Evolutionary conservation across 2,797 vertebrate species (phyloP), one percentile per base, ranked within the genome.

Genomic region (Setipinna tenuifilis): DNA sequence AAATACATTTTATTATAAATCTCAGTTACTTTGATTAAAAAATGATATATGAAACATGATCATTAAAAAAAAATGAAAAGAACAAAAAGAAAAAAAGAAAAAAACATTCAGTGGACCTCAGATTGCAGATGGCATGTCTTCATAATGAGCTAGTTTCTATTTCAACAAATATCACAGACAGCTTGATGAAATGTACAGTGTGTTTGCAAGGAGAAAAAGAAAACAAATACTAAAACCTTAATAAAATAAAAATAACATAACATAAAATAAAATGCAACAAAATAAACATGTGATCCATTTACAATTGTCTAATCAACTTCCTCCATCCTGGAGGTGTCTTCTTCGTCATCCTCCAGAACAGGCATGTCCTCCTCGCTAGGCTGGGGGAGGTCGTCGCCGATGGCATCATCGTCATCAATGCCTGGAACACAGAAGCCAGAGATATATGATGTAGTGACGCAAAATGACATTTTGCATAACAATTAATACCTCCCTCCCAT

Each of bases 301-400:
- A 83, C 14, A 84, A 46, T 61, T 12, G 19, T 9, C n/a, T 94
- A 96, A 89, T 96, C 96, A 78, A 96, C 96, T 94, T 96, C 96
- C 87, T 96, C 96, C 96, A 96, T 96, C 92, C 96, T 94, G 85
- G 96, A 96, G 68, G 94, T 93, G 90, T 96, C 95, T 0, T 96
- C 95, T 0, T 96, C 96, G 1, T 96, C 95, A 48, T 95, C 96
- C 86, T 96, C 96, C 87, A 96, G 91, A 82, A 96, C 93, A 17
- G 96, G 96, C 96, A 96, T 96, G 25, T 96, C 96, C 80, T 96
- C 96, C 31, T 96, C 94, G 57, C 88, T 84, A 0, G 95, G 93
- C 90, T 95, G 95, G 87, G 90, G 87, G 75, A 95, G 65, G 48
- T 96, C 96, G 65, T 96, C 96, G 1, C 92, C 93, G 82, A 89